A percentile compares a stretch with the other conserved stretches of the same genome.
Evolutionary conservation across 2,797 vertebrate genomes (phyloP).

Genomic region (Carduelis carduelis): DNA sequence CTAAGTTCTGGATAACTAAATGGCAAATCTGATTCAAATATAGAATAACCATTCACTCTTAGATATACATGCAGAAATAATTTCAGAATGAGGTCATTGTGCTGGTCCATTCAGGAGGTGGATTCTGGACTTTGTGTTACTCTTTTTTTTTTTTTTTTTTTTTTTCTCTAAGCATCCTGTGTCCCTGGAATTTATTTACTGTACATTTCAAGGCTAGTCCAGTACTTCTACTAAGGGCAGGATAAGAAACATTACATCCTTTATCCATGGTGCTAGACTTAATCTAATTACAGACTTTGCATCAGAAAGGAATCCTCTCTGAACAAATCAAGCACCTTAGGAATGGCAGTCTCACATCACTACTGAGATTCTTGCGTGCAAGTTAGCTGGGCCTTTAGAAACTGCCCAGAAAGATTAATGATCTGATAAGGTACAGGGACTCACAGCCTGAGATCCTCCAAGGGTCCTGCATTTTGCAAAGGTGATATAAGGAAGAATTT

Average conservation of each 20-base stretch:
- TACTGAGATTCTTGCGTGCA: background rate
- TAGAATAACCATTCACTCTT: background rate
- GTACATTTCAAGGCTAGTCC: conserved; percentile 16
- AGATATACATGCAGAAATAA: background rate
- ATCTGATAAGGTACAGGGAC: background rate
- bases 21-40: background rate
- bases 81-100: background rate
- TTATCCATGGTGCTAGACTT: conserved; percentile 26
- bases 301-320: conserved; percentile 48
- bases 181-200: background rate
- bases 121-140: background rate
- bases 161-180: background rate
- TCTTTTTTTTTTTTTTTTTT: background rate
- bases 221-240: background rate
- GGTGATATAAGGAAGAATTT: background rate
- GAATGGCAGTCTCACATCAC: background rate
- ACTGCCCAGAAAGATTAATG: background rate
- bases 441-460: background rate
- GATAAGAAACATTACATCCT: conserved; percentile 21
- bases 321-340: background rate
- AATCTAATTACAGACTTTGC: conserved; percentile 59
- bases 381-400: background rate
- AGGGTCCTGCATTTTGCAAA: background rate
- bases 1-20: background rate
- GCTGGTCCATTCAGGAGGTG: background rate